phyloP scores from a whole-genome alignment of 2,113 vertebrate species.

The Epinephelus lanceolatus region DNA sequence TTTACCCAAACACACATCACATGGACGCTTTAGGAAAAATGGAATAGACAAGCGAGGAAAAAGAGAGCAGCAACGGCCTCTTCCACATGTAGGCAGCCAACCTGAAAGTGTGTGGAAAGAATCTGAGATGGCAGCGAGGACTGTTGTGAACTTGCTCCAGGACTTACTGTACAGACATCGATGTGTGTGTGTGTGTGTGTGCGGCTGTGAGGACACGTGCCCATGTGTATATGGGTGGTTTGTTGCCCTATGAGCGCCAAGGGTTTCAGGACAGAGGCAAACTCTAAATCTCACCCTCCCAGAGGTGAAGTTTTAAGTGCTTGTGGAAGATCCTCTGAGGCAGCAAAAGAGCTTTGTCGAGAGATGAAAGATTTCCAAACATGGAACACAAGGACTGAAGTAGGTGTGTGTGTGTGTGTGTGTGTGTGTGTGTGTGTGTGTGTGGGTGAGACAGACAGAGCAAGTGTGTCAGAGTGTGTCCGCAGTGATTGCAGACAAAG shows the following conservation, averaged over 20 bases:
- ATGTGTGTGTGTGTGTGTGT: neutral
- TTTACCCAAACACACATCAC: slow-evolving; percentile 19
- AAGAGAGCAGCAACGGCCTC: neutral
- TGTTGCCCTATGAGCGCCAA: neutral
- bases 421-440: slow-evolving; percentile 6
- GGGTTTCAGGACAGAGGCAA: slow-evolving; percentile 32
- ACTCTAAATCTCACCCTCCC: slow-evolving; percentile 31
- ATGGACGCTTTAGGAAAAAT: slow-evolving; percentile 23
- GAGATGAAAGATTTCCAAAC: slow-evolving; percentile 59
- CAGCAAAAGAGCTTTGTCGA: slow-evolving; percentile 45
- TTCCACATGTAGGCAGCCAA: slow-evolving; percentile 4
- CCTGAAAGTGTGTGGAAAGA: slow-evolving; percentile 29
- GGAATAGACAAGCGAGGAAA: neutral
- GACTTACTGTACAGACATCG: slow-evolving; percentile 13
- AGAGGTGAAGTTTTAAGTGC: slow-evolving; percentile 57
- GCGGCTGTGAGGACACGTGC: neutral
- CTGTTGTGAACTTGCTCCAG: slow-evolving; percentile 4
- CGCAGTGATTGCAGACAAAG: slow-evolving; percentile 59
- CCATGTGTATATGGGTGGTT: neutral
- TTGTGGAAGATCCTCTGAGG: slow-evolving; percentile 41
- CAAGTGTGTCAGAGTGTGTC: slow-evolving; percentile 54
- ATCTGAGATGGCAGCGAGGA: slow-evolving; percentile 23
- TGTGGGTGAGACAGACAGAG: neutral
- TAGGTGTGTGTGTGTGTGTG: slow-evolving; percentile 22
- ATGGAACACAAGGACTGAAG: slow-evolving; percentile 27